phyloP scores from a whole-genome alignment of 2,113 vertebrate species.

The Sebastes schlegelii region DNA sequence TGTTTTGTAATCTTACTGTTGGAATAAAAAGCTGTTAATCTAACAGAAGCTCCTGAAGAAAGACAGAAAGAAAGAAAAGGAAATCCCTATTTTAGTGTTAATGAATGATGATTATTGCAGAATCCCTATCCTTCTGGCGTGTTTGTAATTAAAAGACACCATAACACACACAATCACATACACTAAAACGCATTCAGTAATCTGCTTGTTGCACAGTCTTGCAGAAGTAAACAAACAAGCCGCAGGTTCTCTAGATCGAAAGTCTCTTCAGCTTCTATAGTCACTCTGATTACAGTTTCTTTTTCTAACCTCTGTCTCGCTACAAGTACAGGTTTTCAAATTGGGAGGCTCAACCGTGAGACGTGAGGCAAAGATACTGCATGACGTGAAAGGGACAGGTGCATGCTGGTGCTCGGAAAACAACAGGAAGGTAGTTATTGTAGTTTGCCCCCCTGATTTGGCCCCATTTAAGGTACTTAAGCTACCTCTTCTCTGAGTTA shows the following conservation, averaged over 20 bases:
- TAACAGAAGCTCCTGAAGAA: conserved; percentile 20
- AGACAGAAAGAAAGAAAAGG: conserved; percentile 1
- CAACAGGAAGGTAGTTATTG: conserved; percentile 1
- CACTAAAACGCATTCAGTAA: not conserved
- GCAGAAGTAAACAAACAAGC: conserved; percentile 19
- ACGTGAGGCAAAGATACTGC: not conserved
- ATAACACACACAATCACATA: conserved; percentile 1
- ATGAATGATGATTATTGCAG: conserved; percentile 47
- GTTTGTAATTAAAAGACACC: conserved; percentile 47
- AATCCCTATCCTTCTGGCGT: conserved; percentile 31
- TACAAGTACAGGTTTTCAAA: not conserved
- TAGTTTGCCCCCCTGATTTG: not conserved
- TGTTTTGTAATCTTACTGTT: conserved; percentile 28
- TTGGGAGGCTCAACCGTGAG: not conserved
- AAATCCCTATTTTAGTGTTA: conserved; percentile 38
- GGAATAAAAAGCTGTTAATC: conserved; percentile 34
- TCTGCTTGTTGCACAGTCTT: conserved; percentile 10
- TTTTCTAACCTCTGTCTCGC: not conserved
- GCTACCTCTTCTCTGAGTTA: not conserved
- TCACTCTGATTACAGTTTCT: not conserved
- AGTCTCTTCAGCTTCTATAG: not conserved
- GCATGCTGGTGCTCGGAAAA: not conserved
- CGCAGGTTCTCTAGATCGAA: not conserved
- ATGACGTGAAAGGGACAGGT: not conserved
- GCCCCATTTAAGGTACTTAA: not conserved